A percentile compares a stretch with the other conserved stretches of the same genome.
Evolutionary conservation across 2,888 invertebrate species (phyloP).

Genomic region (Nebria brevicollis): DNA sequence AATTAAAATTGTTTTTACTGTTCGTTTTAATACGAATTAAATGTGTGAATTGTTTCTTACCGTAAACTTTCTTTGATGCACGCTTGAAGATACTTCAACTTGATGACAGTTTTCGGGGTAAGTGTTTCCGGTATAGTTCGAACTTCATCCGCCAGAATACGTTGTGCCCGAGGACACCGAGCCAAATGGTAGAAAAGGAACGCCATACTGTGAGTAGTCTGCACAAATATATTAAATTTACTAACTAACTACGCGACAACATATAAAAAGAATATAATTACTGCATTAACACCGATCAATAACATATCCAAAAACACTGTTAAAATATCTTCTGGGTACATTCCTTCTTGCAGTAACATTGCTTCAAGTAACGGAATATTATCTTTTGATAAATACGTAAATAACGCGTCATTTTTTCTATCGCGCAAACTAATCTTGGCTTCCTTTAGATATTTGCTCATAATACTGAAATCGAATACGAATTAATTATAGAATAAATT

Average conservation of each 20-base stretch:
- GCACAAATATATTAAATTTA: constrained; percentile 49
- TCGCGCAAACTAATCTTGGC: constrained; percentile 58
- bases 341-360: constrained; percentile 67
- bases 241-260: not conserved
- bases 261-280: constrained; percentile 53
- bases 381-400: constrained; percentile 41
- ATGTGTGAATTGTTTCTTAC: constrained; percentile 55
- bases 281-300: constrained; percentile 73
- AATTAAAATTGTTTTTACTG: not conserved
- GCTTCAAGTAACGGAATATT: constrained; percentile 65
- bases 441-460: constrained; percentile 70
- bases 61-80: constrained; percentile 73
- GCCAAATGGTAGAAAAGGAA: constrained; percentile 76
- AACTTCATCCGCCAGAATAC: constrained; percentile 71
- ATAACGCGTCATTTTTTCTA: constrained; percentile 52
- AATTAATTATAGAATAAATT: not conserved
- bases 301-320: constrained; percentile 74
- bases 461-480: constrained; percentile 61
- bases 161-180: constrained; percentile 72
- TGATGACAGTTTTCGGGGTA: constrained; percentile 54
- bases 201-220: constrained; percentile 71
- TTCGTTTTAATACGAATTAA: not conserved
- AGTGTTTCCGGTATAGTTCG: constrained; percentile 56
- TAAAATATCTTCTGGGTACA: constrained; percentile 70
- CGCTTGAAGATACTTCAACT: constrained; percentile 69